phyloP scores from a whole-genome alignment of 2,888 invertebrate genomes.

The Hoplodrina blanda region DNA sequence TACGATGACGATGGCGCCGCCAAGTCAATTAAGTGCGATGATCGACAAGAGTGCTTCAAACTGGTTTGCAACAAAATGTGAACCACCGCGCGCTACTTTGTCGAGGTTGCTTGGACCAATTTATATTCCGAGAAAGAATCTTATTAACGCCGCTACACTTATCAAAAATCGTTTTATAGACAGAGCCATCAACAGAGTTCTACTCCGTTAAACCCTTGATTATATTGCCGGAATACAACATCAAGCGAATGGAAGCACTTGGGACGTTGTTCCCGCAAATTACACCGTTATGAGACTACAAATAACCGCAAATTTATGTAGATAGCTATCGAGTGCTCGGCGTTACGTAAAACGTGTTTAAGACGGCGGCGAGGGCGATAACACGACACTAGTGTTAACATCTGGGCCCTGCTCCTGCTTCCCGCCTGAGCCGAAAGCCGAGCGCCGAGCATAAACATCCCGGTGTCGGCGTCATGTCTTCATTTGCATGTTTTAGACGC shows the following conservation, averaged over 20 bases:
- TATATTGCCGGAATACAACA: constrained; percentile 78
- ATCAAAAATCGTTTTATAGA: constrained; percentile 69
- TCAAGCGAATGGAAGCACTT: constrained; percentile 78
- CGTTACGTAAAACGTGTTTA: constrained; percentile 85
- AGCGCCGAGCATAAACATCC: constrained; percentile 79
- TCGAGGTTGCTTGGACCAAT: constrained; percentile 49
- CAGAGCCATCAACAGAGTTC: constrained; percentile 73
- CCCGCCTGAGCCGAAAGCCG: constrained; percentile 45
- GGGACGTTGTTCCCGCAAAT: constrained; percentile 81
- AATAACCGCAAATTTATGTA: constrained; percentile 88
- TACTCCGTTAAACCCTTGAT: constrained; percentile 74
- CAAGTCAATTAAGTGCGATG: constrained; percentile 46
- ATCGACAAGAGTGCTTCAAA: constrained; percentile 48
- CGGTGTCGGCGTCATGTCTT: constrained; percentile 83
- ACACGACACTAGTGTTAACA: constrained; percentile 83
- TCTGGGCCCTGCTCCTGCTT: constrained; percentile 75
- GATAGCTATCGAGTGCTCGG: constrained; percentile 84
- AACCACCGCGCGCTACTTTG: constrained; percentile 48
- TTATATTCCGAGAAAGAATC: constrained; percentile 60
- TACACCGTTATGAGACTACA: constrained; percentile 84
- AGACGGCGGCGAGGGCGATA: constrained; percentile 80
- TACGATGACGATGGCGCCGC: constrained; percentile 11
- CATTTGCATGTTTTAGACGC: constrained; percentile 85
- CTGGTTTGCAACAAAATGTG: constrained; percentile 56
- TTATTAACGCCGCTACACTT: constrained; percentile 64